Base-by-base conservation (phyloP, 2,888 invertebrate species). In the Syrphus vitripennis region DNA sequence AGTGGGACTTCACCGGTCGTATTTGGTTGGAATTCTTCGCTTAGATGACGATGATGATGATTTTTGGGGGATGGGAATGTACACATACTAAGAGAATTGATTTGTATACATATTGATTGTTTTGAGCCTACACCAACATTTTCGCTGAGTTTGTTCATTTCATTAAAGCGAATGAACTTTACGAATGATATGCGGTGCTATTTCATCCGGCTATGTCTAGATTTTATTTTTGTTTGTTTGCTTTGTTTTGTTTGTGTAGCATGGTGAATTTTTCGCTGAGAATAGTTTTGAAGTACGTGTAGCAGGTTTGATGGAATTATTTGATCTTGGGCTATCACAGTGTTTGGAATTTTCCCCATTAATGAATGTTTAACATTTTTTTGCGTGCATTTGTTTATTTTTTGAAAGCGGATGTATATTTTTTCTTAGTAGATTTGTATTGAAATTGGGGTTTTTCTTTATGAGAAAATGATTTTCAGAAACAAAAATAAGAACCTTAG, bases 61-160 rank as follows among this genome's bases (percentile, higher is more conserved):
- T 40, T 55, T 63, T 84, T 70, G 80, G 77, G 86, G 81, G 82
- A 74, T 81, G 77, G 82, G 42, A 81, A 81, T 76, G 61, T 37
- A 70, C 53, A 75, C 63, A 37, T 26, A 53, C 6, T 53, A 37
- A 40, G 59, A 70, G 75, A 19, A 19, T 29, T n/a, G 16, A 2
- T 40, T 21, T 24, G 26, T 53, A 29, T 16, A 53, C 53, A 9
- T 7, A 53, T 53, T 55, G 55, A 76, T 74, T 70, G 70, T 71
- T 67, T 71, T 71, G 80, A 71, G 81, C 81, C 84, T 81, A 81
- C 76, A 69, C 26, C 84, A 84, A 81, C 76, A 84, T 81, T 84
- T 84, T 84, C 84, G 80, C 84, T 69, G 45, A 84, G 81, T 76
- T 84, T 24, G 57, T 34, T 59, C 45, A 24, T 21, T 57, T 72